A percentile compares a stretch with the other conserved stretches of the same genome.
Conservation (phyloP, 2,888 invertebrate genomes). For the Diogma glabrata region DNA sequence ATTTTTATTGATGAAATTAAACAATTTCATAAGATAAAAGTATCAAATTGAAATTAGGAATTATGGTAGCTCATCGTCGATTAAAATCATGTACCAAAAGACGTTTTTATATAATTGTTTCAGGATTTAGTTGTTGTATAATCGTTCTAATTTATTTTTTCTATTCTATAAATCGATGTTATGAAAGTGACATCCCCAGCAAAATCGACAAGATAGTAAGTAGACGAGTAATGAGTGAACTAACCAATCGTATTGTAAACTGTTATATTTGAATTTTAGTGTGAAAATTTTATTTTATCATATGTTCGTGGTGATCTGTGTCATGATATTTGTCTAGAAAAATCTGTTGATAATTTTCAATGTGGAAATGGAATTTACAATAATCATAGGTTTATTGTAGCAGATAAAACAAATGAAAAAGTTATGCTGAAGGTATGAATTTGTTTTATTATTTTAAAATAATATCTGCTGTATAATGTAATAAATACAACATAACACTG, state of each 20-base stretch:
- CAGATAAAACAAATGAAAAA: no score
- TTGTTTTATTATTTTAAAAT: background rate
- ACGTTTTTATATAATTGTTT: background rate
- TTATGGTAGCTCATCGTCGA: constrained; percentile 1
- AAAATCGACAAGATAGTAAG: constrained; percentile 1
- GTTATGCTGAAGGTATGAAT: no score
- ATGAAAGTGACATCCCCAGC: background rate
- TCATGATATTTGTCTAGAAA: constrained; percentile 7
- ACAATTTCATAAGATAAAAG: no score
- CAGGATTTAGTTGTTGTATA: no score
- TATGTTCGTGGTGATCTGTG: background rate
- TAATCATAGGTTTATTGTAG: background rate
- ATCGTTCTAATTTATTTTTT: background rate
- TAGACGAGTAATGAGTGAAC: no score
- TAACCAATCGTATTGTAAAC: no score
- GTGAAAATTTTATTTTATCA: background rate
- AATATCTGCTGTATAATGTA: background rate
- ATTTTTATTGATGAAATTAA: no score
- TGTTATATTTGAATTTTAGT: background rate
- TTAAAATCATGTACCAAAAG: background rate
- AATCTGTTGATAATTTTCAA: constrained; percentile 1
- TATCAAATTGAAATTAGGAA: background rate
- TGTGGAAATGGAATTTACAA: background rate
- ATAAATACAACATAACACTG: no score
- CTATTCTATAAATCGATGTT: background rate